Evolutionary conservation across 2,888 invertebrate species (phyloP).

Genomic region (Malachius bipustulatus): DNA sequence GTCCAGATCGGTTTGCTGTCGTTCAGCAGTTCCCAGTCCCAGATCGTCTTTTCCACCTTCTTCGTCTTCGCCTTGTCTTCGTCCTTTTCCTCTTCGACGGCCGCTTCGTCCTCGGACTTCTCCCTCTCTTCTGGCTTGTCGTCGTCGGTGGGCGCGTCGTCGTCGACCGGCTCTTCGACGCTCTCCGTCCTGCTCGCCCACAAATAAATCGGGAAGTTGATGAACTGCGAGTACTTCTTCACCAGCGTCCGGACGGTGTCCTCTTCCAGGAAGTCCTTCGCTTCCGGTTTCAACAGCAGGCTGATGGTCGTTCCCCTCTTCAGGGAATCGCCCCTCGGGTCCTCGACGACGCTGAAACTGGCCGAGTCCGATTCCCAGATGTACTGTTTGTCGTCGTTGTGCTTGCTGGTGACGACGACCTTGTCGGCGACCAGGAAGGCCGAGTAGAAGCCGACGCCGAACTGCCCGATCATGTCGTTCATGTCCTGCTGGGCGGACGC

Average conservation of each 20-base stretch:
- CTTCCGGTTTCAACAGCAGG: conserved; percentile 92
- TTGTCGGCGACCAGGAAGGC: conserved; percentile 91
- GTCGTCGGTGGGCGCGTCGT: conserved; percentile 39
- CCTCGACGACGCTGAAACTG: conserved; percentile 79
- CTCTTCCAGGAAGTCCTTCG: conserved; percentile 87
- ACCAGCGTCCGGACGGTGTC: conserved; percentile 83
- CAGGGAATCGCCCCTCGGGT: conserved; percentile 88
- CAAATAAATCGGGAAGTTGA: conserved; percentile 95
- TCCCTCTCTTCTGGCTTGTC: conserved; percentile 45
- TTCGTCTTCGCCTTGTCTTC: conserved; percentile 71
- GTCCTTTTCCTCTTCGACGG: conserved; percentile 62
- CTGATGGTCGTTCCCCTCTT: conserved; percentile 59
- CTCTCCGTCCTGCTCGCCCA: conserved; percentile 70
- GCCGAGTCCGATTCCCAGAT: conserved; percentile 97
- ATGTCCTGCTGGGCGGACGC: conserved; percentile 55
- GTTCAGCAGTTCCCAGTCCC: conserved; percentile 97
- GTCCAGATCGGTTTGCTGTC: conserved; percentile 99
- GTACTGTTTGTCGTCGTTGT: conserved; percentile 87
- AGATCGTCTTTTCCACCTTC: conserved; percentile 83
- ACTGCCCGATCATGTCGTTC: conserved; percentile 98
- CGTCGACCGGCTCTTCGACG: conserved; percentile 56
- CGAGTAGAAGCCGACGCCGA: conserved; percentile 99
- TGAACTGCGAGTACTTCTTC: conserved; percentile 98
- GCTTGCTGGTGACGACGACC: conserved; percentile 91
- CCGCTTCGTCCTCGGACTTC: conserved; percentile 46